Conservation (phyloP, 2,888 invertebrate species). For the Torymus texanus region DNA sequence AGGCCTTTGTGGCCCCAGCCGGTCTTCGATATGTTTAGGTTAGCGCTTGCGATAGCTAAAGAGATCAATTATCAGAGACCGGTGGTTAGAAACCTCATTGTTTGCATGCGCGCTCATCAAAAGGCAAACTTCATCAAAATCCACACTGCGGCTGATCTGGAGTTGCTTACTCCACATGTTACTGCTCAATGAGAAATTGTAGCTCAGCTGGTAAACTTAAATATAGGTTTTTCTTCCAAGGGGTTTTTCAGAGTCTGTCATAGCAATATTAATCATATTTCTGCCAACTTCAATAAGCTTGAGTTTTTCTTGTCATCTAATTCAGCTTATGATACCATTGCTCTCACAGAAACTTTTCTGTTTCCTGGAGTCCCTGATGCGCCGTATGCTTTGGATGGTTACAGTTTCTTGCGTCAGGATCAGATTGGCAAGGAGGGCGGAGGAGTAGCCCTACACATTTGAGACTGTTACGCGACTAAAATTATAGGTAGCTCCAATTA, state of each 20-base stretch:
- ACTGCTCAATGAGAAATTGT: too few species aligned
- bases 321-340: conserved; percentile 1
- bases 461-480: background rate
- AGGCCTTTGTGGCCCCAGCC: background rate
- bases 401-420: conserved; percentile 12
- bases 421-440: conserved; percentile 15
- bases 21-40: background rate
- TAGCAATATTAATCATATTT: conserved; percentile 10
- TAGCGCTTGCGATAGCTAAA: background rate
- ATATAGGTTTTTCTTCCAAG: too few species aligned
- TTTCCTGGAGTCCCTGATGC: background rate
- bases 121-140: background rate
- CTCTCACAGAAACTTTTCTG: background rate
- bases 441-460: background rate
- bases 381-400: background rate
- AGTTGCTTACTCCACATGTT: background rate
- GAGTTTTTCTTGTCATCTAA: background rate
- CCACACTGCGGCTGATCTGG: background rate
- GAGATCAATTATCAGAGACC: background rate
- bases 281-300: background rate
- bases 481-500: too few species aligned
- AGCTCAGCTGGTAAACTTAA: too few species aligned
- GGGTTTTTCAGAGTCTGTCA: conserved; percentile 1
- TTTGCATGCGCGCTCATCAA: conserved; percentile 4
- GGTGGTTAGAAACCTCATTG: conserved; percentile 4